Conservation (phyloP, 2,113 vertebrate genomes). For the Aspiorhynchus laticeps region DNA sequence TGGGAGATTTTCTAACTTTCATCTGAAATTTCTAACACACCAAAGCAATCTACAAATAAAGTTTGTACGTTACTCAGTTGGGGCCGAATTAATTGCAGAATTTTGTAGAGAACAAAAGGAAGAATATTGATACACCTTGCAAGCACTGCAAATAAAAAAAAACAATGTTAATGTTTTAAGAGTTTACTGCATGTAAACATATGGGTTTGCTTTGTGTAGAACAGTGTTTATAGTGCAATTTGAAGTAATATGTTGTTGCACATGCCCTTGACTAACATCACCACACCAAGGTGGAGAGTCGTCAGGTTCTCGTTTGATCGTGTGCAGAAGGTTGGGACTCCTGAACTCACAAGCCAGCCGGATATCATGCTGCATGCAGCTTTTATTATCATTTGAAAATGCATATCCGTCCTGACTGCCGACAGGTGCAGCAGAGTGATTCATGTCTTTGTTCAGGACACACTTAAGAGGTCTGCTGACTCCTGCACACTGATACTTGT, state of each 20-base stretch:
- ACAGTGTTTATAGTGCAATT: conserved; percentile 56
- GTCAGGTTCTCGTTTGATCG: conserved; percentile 80
- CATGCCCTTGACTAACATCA: conserved; percentile 47
- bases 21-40: neutral
- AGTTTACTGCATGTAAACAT: conserved; percentile 76
- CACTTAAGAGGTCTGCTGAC: conserved; percentile 64
- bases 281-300: conserved; percentile 75
- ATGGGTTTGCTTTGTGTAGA: conserved; percentile 71
- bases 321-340: conserved; percentile 67
- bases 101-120: neutral
- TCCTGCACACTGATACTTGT: conserved; percentile 61
- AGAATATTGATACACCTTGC: neutral
- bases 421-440: conserved; percentile 57
- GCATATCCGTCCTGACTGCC: conserved; percentile 54
- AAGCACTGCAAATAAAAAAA: neutral
- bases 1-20: neutral
- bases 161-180: neutral
- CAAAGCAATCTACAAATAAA: neutral
- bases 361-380: conserved; percentile 63
- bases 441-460: conserved; percentile 66
- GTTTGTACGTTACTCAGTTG: neutral
- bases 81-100: neutral
- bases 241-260: conserved; percentile 69
- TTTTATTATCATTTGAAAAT: conserved; percentile 68
- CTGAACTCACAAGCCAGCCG: conserved; percentile 69